Base-by-base conservation (phyloP, 2,797 vertebrate genomes). In the Craterocephalus amniculus region DNA sequence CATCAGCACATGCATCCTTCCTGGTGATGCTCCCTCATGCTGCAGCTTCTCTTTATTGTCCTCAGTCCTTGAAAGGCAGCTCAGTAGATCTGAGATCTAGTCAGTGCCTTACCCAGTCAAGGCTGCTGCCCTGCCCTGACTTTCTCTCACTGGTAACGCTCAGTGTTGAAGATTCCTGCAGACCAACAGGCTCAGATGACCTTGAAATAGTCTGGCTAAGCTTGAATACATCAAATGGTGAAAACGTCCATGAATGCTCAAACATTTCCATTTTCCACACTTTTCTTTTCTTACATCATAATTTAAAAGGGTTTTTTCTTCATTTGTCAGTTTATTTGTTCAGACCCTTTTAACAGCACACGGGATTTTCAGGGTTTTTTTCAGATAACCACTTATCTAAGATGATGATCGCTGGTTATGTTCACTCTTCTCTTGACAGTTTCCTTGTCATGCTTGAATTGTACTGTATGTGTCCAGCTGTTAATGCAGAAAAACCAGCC, bases 81-180 rank as follows among this genome's bases (percentile, higher is more conserved):
- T 72, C 24, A 64, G 27, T 57, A 43, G 24, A 34, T n/a, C 14
- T 68, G 22, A 38, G 34, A 56, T 61, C 52, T 40, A 4, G 58
- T 29, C 14, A 67, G 22, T 27, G 29, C 66, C n/a, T 32, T 38
- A 20, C 5, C 34, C 22, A 18, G 22, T 26, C 57, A 61, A 65
- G 40, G 57, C 34, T 59, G 27, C 32, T 56, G 40, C 29, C 56
- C 32, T 56, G 38, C 20, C 29, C 2, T 55, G 22, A 20, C 58
- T 60, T 32, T 4, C 29, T 26, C 14, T 22, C 26, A 56, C 29
- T 70, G 32, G 26, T 49, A 22, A 3, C 38, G 34, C 52, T 49
- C 29, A 20, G 34, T 32, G 38, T n/a, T 48, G 29, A 65, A 29
- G 32, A 32, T 9, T 49, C n/a, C 16, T 45, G 36, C 32, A 35